Percentiles rank a stretch among this genome's conserved stretches.
phyloP scores from a whole-genome alignment of 2,888 invertebrate species.

The Parnassius apollo region DNA sequence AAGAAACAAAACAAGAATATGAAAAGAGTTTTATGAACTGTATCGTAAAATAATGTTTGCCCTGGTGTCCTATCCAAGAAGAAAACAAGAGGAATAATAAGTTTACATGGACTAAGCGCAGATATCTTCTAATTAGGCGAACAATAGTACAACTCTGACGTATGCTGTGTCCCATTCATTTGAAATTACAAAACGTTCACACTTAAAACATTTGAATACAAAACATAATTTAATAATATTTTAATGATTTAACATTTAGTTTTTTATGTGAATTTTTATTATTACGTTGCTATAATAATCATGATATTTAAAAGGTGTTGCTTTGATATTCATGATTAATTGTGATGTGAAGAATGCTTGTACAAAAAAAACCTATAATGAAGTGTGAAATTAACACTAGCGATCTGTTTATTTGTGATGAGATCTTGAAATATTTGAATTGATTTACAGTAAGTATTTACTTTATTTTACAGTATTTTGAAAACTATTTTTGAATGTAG shows the following conservation, averaged over 20 bases:
- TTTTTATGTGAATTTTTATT: slow-evolving; percentile 10
- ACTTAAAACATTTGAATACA: slow-evolving; percentile 6
- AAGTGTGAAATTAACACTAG: slow-evolving; percentile 9
- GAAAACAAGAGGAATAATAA: too few relatives aligned
- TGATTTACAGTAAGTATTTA: too few relatives aligned
- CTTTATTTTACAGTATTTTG: too few relatives aligned
- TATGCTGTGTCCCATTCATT: neutral
- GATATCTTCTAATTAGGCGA: too few relatives aligned
- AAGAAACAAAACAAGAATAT: too few relatives aligned
- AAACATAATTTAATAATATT: neutral
- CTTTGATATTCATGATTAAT: neutral
- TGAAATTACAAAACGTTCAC: slow-evolving; percentile 5
- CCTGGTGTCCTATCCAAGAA: too few relatives aligned
- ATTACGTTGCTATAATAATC: slow-evolving; percentile 1
- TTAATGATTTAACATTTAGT: slow-evolving; percentile 3
- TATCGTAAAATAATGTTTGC: too few relatives aligned
- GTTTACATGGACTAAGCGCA: too few relatives aligned
- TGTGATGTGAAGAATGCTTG: neutral
- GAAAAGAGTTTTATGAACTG: too few relatives aligned
- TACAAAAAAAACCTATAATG: neutral
- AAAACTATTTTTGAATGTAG: too few relatives aligned
- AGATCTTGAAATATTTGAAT: too few relatives aligned
- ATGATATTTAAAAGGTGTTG: neutral
- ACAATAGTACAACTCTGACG: too few relatives aligned
- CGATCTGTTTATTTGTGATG: slow-evolving; percentile 20